Evolutionary conservation across 2,888 invertebrate genomes (phyloP).

Genomic region (Eledone cirrhosa): DNA sequence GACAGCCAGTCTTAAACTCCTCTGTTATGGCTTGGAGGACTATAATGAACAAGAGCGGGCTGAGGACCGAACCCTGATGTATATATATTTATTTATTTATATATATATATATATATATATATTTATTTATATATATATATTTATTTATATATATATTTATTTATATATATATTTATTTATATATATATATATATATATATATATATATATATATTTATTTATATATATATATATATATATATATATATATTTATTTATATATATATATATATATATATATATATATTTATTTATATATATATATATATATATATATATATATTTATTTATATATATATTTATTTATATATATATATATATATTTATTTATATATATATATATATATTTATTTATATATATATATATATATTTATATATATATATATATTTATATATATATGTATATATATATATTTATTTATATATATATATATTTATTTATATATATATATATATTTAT

Average conservation of each 20-base stretch:
- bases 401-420: neutral
- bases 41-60: too few species aligned
- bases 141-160: neutral
- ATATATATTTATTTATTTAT: neutral
- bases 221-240: neutral
- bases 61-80: too few species aligned
- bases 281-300: neutral
- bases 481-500: slow-evolving; percentile 14
- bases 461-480: neutral
- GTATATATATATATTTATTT: neutral
- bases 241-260: neutral
- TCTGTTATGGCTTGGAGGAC: too few species aligned
- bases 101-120: slow-evolving; percentile 2
- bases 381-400: neutral
- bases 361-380: neutral
- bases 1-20: too few species aligned
- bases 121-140: neutral
- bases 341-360: neutral
- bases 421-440: neutral
- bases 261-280: neutral
- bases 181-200: neutral
- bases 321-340: neutral
- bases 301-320: neutral
- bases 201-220: neutral
- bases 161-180: neutral